Conservation (phyloP, 2,888 invertebrate genomes). For the Oligia fasciuncula region DNA sequence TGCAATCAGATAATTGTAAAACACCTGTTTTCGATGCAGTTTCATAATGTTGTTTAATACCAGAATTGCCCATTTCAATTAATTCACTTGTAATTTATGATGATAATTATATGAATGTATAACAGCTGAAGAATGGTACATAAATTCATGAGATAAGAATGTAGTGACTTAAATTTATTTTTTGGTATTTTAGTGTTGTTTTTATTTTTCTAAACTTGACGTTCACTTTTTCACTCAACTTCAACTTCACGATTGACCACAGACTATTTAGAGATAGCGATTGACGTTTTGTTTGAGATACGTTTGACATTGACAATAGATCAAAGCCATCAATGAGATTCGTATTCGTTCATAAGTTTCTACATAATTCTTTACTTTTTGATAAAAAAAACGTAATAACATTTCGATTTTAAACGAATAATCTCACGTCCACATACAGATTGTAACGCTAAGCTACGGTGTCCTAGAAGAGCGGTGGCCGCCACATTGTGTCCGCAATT, state of each 20-base stretch:
- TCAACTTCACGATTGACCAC: not conserved
- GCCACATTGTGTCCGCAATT: too few species aligned
- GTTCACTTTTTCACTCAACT: constrained; percentile 14
- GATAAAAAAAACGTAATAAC: not conserved
- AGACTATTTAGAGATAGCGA: too few species aligned
- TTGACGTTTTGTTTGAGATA: not conserved
- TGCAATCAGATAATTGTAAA: constrained; percentile 95
- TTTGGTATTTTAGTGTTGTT: not conserved
- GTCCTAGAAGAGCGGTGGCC: too few species aligned
- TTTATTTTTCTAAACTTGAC: not conserved
- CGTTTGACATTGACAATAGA: constrained; percentile 1
- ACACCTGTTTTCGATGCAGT: constrained; percentile 99
- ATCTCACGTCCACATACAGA: not conserved
- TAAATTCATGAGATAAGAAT: constrained; percentile 13
- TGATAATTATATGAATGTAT: not conserved
- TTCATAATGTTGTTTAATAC: constrained; percentile 97
- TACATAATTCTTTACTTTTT: not conserved
- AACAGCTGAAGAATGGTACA: not conserved
- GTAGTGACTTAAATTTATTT: constrained; percentile 17
- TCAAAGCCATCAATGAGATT: not conserved
- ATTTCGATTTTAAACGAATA: not conserved
- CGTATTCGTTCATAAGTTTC: not conserved
- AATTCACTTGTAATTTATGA: constrained; percentile 14
- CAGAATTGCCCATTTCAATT: constrained; percentile 95
- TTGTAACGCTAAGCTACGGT: not conserved